Conservation (phyloP, 2,797 vertebrate genomes). For the Sarcophilus harrisii region DNA sequence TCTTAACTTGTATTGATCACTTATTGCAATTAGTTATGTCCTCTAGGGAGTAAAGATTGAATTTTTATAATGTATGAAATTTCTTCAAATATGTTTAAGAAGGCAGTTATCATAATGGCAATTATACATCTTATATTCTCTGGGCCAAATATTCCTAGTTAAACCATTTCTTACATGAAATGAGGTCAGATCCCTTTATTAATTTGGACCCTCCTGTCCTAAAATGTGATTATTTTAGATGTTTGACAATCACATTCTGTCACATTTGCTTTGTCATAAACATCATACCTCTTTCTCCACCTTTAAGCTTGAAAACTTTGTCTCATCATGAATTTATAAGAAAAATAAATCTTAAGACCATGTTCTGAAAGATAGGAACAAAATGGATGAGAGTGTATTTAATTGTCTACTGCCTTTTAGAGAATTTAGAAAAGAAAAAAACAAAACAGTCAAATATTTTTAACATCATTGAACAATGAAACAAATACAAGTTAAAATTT, state of each 20-base stretch:
- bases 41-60: not conserved
- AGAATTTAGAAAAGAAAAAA: too few relatives aligned
- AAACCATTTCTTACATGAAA: not conserved
- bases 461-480: too few relatives aligned
- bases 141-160: not conserved
- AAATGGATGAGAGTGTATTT: too few relatives aligned
- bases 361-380: too few relatives aligned
- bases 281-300: not conserved
- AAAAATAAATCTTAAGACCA: too few relatives aligned
- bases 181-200: not conserved
- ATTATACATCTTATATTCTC: not conserved
- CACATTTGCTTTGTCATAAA: not conserved
- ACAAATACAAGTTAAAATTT: too few relatives aligned
- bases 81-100: not conserved
- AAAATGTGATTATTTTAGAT: not conserved
- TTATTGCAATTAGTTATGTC: not conserved
- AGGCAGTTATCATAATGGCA: not conserved
- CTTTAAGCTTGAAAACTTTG: not conserved
- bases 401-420: too few relatives aligned
- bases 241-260: not conserved
- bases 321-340: too few relatives aligned
- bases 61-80: not conserved
- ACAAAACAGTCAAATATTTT: too few relatives aligned
- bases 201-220: not conserved
- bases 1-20: not conserved